These are phyloP conservation scores for Dichetophora obliterata DNA, from an alignment of 2,888 invertebrate species.

Conservation along the genomic window DNA sequence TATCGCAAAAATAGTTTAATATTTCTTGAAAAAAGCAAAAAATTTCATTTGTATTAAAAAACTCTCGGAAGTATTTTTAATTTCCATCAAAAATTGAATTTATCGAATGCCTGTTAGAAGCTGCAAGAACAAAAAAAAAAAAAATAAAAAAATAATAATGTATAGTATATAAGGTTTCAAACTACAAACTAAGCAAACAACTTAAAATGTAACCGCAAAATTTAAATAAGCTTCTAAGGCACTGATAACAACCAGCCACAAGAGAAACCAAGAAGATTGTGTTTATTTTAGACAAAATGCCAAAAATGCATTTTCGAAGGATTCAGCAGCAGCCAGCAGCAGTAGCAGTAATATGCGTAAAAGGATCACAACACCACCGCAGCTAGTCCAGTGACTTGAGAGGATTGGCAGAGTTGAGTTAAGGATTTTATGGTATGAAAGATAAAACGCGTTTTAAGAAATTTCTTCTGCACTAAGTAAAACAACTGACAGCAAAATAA, in stretches of 20 bases:
- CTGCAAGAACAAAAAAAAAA: not conserved
- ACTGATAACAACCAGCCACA: slow-evolving; percentile 17
- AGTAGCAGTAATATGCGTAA: too few relatives aligned
- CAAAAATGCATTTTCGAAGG: slow-evolving; percentile 30
- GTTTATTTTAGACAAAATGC: slow-evolving; percentile 32
- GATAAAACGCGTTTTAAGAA: slow-evolving; percentile 31
- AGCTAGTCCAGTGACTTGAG: too few relatives aligned
- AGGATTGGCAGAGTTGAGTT: not conserved
- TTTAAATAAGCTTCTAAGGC: slow-evolving; percentile 15
- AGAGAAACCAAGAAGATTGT: slow-evolving; percentile 25
- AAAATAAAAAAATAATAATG: not conserved
- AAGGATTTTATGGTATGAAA: slow-evolving; percentile 3
- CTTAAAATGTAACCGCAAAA: slow-evolving; percentile 58
- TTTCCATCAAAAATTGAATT: too few relatives aligned
- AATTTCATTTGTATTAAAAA: too few relatives aligned
- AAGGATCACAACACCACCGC: too few relatives aligned
- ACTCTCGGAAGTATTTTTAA: too few relatives aligned
- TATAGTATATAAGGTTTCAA: not conserved
- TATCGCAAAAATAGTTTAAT: too few relatives aligned
- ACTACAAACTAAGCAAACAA: slow-evolving; percentile 20
- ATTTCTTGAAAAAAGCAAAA: too few relatives aligned
- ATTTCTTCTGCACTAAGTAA: not conserved
- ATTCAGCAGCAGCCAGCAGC: too few relatives aligned
- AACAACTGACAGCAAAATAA: too few relatives aligned
- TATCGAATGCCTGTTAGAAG: too few relatives aligned